Percentiles rank a stretch among this genome's conserved stretches.
These are phyloP conservation scores for Platypus cylindrus DNA, from an alignment of 2,888 invertebrate species.

Conservation along the genomic window DNA sequence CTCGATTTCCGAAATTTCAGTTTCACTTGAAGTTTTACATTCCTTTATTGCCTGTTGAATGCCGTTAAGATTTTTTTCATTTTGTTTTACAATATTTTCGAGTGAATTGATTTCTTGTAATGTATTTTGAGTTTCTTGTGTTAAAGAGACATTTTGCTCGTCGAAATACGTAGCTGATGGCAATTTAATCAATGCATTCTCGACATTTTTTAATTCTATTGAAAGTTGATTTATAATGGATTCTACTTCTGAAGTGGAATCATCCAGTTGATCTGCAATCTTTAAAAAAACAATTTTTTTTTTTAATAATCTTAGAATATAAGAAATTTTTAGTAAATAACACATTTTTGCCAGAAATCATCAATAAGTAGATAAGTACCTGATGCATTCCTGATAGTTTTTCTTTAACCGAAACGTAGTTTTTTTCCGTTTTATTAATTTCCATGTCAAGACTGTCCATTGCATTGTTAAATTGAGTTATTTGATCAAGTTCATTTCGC, in stretches of 20 bases:
- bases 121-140: background rate
- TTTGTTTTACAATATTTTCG: background rate
- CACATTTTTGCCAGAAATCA: too few relatives aligned
- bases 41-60: background rate
- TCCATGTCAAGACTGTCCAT: too few relatives aligned
- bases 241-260: background rate
- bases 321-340: too few relatives aligned
- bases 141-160: background rate
- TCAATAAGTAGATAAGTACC: too few relatives aligned
- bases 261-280: too few relatives aligned
- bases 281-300: background rate
- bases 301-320: too few relatives aligned
- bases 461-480: too few relatives aligned
- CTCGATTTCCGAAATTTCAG: conserved; percentile 1
- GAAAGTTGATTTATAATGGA: background rate
- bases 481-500: too few relatives aligned
- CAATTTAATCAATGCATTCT: background rate
- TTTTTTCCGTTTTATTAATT: too few relatives aligned
- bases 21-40: background rate
- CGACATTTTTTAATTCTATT: conserved; percentile 3
- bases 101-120: background rate
- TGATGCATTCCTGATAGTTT: too few relatives aligned
- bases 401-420: too few relatives aligned
- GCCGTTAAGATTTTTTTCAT: conserved; percentile 1
- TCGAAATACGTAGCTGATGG: background rate